Evolutionary conservation across 2,888 invertebrate genomes (phyloP), one percentile per base, ranked within the genome.

Genomic region (Poecilobothrus nobilitatus): DNA sequence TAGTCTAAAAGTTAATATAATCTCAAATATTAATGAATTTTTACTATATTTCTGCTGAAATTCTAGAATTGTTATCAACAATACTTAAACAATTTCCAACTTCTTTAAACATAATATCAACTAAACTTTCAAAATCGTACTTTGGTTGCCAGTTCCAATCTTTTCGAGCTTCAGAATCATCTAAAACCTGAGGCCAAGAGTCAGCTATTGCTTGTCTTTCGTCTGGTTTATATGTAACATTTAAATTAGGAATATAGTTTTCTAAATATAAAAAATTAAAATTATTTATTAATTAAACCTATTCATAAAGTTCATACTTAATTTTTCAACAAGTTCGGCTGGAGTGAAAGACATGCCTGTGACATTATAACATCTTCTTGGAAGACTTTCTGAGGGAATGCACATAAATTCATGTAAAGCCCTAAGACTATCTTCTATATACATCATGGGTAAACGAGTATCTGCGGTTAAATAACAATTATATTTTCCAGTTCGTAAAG

Each of bases 291-390:
- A 37, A 37, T 8, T 18, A 53, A 53, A 27, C 2, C 5, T 37
- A 8, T 37, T 37, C 12, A 8, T 5, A 37, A 37, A 53, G n/a
- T 75, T 27, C 27, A 27, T 87, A 68, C 85, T 83, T 72, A 96
- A 87, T 71, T 89, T 89, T 1, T 85, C 84, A 1, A 89, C 89
- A 66, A 96, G 81, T 78, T 95, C 94, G 74, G 91, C 91, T 0
- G 96, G 95, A 0, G 94, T 94, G 77, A 96, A 95, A 75, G 94
- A 94, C 90, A 95, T 94, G 1, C 94, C 91, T 15, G 93, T 91
- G 0, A 96, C 92, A 77, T 96, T 96, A 82, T 96, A 96, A 0
- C 93, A 93, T 70, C 95, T 84, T 74, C 90, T 85, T 67, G 84
- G 83, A n/a, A 96, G 84, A 66, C 82, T 78, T 18, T 90, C 87